Percentiles rank a stretch among this genome's conserved stretches.
Evolutionary conservation across 2,888 invertebrate genomes (phyloP).

Genomic region (Pseudoips prasinana): DNA sequence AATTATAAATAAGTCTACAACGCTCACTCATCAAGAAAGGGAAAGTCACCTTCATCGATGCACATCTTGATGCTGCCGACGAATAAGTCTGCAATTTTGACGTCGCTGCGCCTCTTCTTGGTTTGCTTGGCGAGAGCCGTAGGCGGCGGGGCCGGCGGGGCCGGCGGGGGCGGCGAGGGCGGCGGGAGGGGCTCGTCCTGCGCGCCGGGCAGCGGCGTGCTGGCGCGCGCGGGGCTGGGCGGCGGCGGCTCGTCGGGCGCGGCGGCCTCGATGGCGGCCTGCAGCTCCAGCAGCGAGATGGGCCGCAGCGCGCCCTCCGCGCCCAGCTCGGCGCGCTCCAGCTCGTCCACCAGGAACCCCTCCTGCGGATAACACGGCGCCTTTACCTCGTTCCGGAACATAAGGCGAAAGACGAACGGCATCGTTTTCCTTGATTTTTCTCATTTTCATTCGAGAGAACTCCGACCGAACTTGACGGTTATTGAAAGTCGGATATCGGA

Average conservation of each 20-base stretch:
- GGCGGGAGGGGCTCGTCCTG: neutral
- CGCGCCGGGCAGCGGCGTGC: neutral
- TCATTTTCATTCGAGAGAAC: no score
- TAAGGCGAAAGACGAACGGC: no score
- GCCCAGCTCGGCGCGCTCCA: constrained; percentile 29
- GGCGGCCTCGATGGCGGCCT: constrained; percentile 54
- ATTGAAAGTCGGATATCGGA: no score
- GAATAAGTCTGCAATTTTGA: constrained; percentile 26
- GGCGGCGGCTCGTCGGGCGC: constrained; percentile 37
- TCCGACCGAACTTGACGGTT: no score
- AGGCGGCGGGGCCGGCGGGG: constrained; percentile 1
- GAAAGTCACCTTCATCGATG: constrained; percentile 42
- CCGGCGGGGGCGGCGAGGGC: neutral
- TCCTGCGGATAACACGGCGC: constrained; percentile 32
- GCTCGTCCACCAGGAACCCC: constrained; percentile 58
- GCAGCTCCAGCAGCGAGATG: constrained; percentile 57
- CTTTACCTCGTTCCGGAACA: no score
- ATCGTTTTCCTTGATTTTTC: no score
- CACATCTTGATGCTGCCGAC: constrained; percentile 29
- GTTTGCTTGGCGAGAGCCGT: constrained; percentile 15
- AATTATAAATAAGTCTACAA: no score
- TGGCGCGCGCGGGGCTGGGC: constrained; percentile 4
- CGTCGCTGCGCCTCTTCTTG: constrained; percentile 43
- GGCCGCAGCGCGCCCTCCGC: constrained; percentile 35
- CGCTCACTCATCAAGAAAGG: no score